Percentiles rank a stretch among this genome's conserved stretches.
phyloP scores from a whole-genome alignment of 2,797 vertebrate genomes.

The Gorsachius magnificus region DNA sequence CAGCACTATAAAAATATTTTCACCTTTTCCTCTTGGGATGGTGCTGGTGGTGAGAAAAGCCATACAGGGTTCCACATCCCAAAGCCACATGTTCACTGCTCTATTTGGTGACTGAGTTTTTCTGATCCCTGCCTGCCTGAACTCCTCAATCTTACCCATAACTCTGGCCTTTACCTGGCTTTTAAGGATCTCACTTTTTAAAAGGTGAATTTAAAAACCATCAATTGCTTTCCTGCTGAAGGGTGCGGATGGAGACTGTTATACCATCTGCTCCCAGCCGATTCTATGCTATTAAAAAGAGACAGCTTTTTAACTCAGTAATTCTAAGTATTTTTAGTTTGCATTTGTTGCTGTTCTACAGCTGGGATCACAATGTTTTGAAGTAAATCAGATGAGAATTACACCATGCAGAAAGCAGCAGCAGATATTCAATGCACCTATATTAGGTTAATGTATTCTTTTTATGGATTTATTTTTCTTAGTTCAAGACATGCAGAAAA shows the following conservation, averaged over 20 bases:
- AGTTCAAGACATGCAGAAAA: slow-evolving; percentile 27
- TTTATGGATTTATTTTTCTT: slow-evolving; percentile 66
- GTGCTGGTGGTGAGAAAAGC: neutral
- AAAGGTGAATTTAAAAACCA: neutral
- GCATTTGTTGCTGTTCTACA: slow-evolving; percentile 49
- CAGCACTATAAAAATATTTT: neutral
- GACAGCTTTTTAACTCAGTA: slow-evolving; percentile 33
- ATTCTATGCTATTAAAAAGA: slow-evolving; percentile 31
- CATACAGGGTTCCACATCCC: neutral
- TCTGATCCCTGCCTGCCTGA: neutral
- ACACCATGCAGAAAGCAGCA: neutral
- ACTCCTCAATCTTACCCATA: neutral
- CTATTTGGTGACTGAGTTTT: neutral
- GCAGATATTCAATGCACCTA: slow-evolving; percentile 53
- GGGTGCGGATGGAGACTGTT: neutral
- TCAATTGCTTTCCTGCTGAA: neutral
- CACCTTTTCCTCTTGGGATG: neutral
- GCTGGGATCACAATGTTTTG: slow-evolving; percentile 66
- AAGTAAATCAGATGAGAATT: slow-evolving; percentile 69
- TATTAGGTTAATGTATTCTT: slow-evolving; percentile 71
- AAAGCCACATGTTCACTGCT: neutral
- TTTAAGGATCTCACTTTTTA: neutral
- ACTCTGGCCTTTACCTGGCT: neutral
- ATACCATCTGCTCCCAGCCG: neutral
- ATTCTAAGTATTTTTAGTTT: slow-evolving; percentile 53